Evolutionary conservation across 2,113 vertebrate genomes (phyloP), one percentile per base, ranked within the genome.

Genomic region (Diadophis punctatus): DNA sequence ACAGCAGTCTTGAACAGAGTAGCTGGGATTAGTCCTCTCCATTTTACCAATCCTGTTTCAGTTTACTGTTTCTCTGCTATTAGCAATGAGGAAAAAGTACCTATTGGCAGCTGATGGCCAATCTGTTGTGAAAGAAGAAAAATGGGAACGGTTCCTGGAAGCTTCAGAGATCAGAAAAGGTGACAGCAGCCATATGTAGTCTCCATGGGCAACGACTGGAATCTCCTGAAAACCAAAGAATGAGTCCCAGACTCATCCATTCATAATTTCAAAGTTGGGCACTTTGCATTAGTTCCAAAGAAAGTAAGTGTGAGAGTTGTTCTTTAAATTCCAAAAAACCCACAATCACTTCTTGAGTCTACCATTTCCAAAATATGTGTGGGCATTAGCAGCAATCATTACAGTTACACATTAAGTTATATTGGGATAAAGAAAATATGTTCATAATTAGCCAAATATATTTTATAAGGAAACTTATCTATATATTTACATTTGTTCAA

Each of bases 401-500:
- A 49, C 1, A 88, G 43, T 20, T 25, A 14, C 39, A 9, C 34
- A 48, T 1, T 90, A 91, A 4, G 87, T 93, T 84, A 86, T 74
- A 90, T 89, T 88, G 94, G 14, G 58, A 43, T 90, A 49, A 18
- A 93, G 93, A 86, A 87, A 94, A 94, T n/a, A 53, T 0, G 88
- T 90, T 87, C 3, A 0, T 46, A 90, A 93, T 92, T 88, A 84
- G 88, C 27, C 74, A 93, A 86, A 49, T 55, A 95, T 90, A 93
- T 20, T 89, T 90, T n/a, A 7, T 90, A 53, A 93, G 63, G 86
- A 53, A 87, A 94, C 92, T 91, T 94, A 80, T 0, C 39, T 46
- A 48, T 94, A 92, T 95, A 39, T 0, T 56, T 90, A 46, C 43
- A 0, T 8, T 87, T 92, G 4, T 52, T 8, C 93, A 95, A 90